Evolutionary conservation across 2,888 invertebrate genomes (phyloP).

Genomic region (Zygaena filipendulae): DNA sequence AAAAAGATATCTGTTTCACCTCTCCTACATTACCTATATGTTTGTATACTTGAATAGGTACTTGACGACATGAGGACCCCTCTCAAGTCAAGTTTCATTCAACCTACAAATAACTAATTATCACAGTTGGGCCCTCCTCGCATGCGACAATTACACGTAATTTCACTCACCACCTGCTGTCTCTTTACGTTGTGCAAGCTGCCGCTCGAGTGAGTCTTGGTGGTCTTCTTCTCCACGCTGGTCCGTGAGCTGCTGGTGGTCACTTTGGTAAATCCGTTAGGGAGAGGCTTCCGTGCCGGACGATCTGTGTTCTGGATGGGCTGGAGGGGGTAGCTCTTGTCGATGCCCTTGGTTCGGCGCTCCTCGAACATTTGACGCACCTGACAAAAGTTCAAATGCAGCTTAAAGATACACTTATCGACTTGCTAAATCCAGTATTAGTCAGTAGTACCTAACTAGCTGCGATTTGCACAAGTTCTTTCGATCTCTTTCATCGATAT

Average conservation of each 20-base stretch:
- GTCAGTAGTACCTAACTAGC: no score
- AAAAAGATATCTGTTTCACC: no score
- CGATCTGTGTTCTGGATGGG: constrained; percentile 72
- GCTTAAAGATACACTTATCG: background rate
- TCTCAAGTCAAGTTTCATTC: no score
- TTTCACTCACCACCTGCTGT: constrained; percentile 34
- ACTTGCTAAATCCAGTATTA: no score
- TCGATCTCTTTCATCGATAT: no score
- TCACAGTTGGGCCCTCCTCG: no score
- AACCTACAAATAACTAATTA: no score
- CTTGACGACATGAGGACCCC: no score
- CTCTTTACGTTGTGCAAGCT: constrained; percentile 37
- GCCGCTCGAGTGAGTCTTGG: constrained; percentile 24
- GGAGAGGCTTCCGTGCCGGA: constrained; percentile 31
- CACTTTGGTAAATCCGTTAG: constrained; percentile 47
- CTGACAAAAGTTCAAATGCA: constrained; percentile 45
- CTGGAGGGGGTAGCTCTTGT: constrained; percentile 84
- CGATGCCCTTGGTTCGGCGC: constrained; percentile 78
- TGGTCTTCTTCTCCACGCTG: constrained; percentile 30
- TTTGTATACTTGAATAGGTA: no score
- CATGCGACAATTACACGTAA: no score
- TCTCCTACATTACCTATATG: no score
- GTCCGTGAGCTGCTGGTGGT: constrained; percentile 23
- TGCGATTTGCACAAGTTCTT: no score
- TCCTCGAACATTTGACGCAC: constrained; percentile 91